These are phyloP conservation scores for Orthosia cruda DNA, from an alignment of 2,888 invertebrate genomes.

Conservation along the genomic window DNA sequence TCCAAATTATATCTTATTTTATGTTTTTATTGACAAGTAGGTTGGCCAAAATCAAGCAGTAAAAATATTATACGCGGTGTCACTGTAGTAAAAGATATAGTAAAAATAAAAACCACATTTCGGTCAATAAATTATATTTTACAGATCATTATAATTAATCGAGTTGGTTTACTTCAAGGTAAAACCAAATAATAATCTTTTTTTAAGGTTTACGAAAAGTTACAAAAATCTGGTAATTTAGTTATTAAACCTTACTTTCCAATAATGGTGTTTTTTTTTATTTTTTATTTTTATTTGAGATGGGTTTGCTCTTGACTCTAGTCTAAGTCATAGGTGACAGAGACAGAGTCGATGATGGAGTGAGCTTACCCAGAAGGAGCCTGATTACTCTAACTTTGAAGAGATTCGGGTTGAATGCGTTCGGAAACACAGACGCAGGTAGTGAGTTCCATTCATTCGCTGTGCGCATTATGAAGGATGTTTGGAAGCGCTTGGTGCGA, in stretches of 20 bases:
- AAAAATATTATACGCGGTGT: slow-evolving; percentile 10
- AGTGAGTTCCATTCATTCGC: too few species aligned
- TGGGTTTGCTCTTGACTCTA: too few species aligned
- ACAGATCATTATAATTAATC: slow-evolving; percentile 22
- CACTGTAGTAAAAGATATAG: slow-evolving; percentile 2
- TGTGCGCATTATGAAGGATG: too few species aligned
- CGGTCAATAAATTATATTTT: slow-evolving; percentile 30
- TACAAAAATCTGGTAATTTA: neutral
- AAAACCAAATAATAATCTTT: slow-evolving; percentile 8
- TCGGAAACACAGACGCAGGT: too few species aligned
- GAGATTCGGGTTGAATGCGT: too few species aligned
- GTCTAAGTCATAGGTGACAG: too few species aligned
- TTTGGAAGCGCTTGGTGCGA: too few species aligned
- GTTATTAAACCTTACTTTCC: slow-evolving; percentile 13
- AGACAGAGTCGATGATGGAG: too few species aligned
- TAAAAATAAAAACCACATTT: slow-evolving; percentile 41
- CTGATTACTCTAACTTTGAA: too few species aligned
- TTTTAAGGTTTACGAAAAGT: slow-evolving; percentile 12
- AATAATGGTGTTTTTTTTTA: slow-evolving; percentile 1
- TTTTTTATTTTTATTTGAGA: too few species aligned
- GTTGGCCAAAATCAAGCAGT: slow-evolving; percentile 8
- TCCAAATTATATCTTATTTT: neutral
- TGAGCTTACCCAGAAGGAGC: too few species aligned
- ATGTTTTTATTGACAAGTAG: neutral
- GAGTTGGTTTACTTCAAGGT: slow-evolving; percentile 26